Percentiles rank a stretch among this genome's conserved stretches.
phyloP scores from a whole-genome alignment of 2,888 invertebrate species.

The Emmelina monodactyla region DNA sequence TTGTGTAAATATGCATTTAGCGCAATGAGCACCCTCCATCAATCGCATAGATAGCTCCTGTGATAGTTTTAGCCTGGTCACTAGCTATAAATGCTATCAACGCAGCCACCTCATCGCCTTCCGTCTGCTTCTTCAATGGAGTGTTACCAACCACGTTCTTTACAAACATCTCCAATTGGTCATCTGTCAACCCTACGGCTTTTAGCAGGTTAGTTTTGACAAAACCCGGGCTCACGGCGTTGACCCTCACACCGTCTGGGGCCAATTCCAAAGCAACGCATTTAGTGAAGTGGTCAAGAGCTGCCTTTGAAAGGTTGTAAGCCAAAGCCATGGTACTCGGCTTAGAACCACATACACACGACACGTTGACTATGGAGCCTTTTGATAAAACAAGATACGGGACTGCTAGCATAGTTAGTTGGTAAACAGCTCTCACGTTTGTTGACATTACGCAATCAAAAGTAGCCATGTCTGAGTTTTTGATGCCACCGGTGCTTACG shows the following conservation, averaged over 20 bases:
- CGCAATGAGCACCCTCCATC: constrained; percentile 40
- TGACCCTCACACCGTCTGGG: constrained; percentile 81
- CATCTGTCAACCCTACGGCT: constrained; percentile 59
- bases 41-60: constrained; percentile 70
- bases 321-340: constrained; percentile 75
- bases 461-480: constrained; percentile 79
- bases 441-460: constrained; percentile 87
- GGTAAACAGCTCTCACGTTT: constrained; percentile 83
- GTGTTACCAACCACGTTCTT: constrained; percentile 73
- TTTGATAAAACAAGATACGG: constrained; percentile 81
- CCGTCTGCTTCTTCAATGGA: constrained; percentile 84
- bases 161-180: constrained; percentile 81
- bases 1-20: constrained; percentile 16
- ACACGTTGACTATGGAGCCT: constrained; percentile 90
- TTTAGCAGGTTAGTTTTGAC: constrained; percentile 85
- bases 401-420: constrained; percentile 82
- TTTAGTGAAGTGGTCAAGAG: constrained; percentile 92
- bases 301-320: constrained; percentile 91
- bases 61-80: constrained; percentile 84
- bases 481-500: constrained; percentile 78
- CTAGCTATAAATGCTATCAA: constrained; percentile 90
- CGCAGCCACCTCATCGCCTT: constrained; percentile 83
- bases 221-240: constrained; percentile 95
- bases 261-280: constrained; percentile 89
- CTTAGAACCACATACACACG: constrained; percentile 82